Conservation (phyloP, 2,797 vertebrate genomes). For the Rhynchonycteris naso region DNA sequence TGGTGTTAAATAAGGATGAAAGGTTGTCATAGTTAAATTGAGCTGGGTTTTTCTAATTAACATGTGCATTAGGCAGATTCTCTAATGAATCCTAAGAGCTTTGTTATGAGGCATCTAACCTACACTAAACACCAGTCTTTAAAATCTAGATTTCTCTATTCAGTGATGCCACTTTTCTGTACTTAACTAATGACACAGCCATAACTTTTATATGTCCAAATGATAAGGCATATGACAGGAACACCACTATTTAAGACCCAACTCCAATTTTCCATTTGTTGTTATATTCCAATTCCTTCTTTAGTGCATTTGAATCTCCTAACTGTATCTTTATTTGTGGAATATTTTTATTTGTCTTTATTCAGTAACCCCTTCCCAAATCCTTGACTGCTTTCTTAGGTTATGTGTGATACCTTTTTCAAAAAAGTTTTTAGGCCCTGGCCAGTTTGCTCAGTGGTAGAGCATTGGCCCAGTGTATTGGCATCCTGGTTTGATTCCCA, state of each 20-base stretch:
- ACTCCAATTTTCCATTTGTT: neutral
- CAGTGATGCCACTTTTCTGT: neutral
- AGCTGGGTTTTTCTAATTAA: neutral
- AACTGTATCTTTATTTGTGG: neutral
- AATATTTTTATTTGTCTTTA: neutral
- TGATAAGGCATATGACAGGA: neutral
- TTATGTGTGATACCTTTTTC: neutral
- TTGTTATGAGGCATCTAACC: neutral
- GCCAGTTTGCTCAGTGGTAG: too few relatives aligned
- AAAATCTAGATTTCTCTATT: neutral
- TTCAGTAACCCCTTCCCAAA: accelerated
- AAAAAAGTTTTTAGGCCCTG: neutral
- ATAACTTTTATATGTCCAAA: neutral
- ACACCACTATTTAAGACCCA: neutral
- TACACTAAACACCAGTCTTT: neutral
- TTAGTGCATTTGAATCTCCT: neutral
- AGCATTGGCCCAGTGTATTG: too few relatives aligned
- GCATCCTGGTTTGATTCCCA: too few relatives aligned
- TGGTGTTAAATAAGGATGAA: neutral
- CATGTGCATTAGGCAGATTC: neutral
- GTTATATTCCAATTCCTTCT: neutral
- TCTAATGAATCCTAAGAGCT: neutral
- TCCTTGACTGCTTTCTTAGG: neutral
- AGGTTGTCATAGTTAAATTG: neutral
- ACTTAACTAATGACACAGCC: neutral